Evolutionary conservation across 1,140 invertebrate species (phyloP).

Genomic region (Plodia interpunctella): DNA sequence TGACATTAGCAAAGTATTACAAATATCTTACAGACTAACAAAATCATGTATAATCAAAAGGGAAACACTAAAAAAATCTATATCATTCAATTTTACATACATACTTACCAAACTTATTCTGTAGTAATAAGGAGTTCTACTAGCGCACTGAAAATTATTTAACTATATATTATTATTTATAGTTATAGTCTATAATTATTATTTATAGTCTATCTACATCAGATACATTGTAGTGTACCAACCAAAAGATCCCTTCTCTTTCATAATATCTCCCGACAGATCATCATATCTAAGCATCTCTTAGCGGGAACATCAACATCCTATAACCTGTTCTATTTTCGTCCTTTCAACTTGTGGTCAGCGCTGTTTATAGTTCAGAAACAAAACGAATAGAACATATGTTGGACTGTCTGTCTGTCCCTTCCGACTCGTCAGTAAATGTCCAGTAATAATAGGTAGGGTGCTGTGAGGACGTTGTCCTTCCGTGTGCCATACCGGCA

Average conservation of each 20-base stretch:
- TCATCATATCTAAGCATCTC: slow-evolving; percentile 1
- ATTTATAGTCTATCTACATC: no score
- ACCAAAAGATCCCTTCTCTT: background rate
- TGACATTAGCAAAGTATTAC: no score
- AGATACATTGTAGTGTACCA: no score
- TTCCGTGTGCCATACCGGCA: slow-evolving; percentile 31
- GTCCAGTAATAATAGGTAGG: slow-evolving; percentile 52
- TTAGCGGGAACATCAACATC: background rate
- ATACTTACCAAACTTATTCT: no score
- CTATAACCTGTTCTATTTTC: slow-evolving; percentile 32
- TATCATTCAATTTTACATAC: no score
- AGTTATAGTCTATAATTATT: no score
- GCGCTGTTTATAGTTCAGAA: slow-evolving; percentile 25
- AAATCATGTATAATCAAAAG: no score
- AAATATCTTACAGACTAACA: no score
- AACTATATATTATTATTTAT: no score
- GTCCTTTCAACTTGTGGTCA: slow-evolving; percentile 29
- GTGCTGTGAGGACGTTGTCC: slow-evolving; percentile 63
- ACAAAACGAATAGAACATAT: slow-evolving; percentile 30
- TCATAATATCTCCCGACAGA: background rate
- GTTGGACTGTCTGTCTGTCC: slow-evolving; percentile 32
- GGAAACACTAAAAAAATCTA: no score
- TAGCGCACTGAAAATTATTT: no score
- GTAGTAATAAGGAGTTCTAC: no score
- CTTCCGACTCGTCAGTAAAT: slow-evolving; percentile 39